Conservation (phyloP, 2,888 invertebrate genomes). For the Rotaria sp. region DNA sequence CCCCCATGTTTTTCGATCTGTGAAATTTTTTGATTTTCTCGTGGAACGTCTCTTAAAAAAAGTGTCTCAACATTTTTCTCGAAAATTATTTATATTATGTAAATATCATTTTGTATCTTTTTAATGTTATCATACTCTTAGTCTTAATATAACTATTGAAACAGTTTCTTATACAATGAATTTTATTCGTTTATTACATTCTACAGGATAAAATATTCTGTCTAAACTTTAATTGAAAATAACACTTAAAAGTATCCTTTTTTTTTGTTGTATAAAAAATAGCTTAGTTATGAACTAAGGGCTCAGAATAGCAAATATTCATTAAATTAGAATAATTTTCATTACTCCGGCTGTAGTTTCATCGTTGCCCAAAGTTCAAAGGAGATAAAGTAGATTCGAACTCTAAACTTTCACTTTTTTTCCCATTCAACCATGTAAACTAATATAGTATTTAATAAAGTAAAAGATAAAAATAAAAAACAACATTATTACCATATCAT, state of each 20-base stretch:
- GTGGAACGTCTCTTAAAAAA: no score
- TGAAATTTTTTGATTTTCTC: no score
- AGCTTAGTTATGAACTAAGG: background rate
- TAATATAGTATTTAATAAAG: background rate
- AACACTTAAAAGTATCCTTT: no score
- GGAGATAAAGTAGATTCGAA: background rate
- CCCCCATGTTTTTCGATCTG: background rate
- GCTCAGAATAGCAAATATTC: background rate
- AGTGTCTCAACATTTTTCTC: no score
- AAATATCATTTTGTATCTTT: no score
- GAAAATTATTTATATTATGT: no score
- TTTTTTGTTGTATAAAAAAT: background rate
- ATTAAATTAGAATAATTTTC: background rate
- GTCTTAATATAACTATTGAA: no score
- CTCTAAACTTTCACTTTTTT: background rate
- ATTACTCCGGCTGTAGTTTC: conserved; percentile 3
- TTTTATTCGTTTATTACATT: no score
- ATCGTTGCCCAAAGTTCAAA: background rate
- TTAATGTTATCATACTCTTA: no score
- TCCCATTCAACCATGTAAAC: background rate
- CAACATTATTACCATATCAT: background rate
- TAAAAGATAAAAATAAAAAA: background rate
- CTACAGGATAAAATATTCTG: no score
- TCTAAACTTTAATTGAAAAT: no score
- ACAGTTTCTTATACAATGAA: no score